Conservation (phyloP, 1,140 invertebrate genomes). For the Drosophila ambigua region DNA sequence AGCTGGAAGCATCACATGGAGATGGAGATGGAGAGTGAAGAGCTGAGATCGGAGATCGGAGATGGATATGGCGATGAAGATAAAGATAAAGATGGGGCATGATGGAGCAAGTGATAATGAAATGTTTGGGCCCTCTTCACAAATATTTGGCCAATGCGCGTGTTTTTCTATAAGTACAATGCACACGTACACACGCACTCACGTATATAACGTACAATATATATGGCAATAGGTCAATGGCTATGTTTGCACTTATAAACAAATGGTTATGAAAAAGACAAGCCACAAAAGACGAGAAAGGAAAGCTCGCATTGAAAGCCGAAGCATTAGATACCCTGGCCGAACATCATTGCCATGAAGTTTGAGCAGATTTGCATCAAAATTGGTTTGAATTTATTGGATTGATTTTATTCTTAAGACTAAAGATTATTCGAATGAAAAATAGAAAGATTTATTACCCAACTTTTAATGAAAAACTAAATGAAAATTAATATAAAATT, state of each 20-base stretch:
- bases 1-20: constrained; percentile 48
- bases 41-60: constrained; percentile 8
- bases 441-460: too few species aligned
- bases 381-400: too few species aligned
- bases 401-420: too few species aligned
- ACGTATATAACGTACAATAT: constrained; percentile 19
- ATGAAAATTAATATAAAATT: too few species aligned
- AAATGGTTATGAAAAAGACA: constrained; percentile 34
- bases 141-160: constrained; percentile 69
- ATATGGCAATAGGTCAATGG: constrained; percentile 79
- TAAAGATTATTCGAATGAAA: too few species aligned
- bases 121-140: constrained; percentile 53
- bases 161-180: constrained; percentile 50
- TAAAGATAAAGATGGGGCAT: constrained; percentile 21
- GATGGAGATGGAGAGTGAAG: constrained; percentile 5
- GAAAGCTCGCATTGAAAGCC: too few species aligned
- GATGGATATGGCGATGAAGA: constrained; percentile 5
- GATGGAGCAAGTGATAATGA: constrained; percentile 65
- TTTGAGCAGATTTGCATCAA: too few species aligned
- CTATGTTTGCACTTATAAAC: constrained; percentile 56
- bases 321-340: neutral
- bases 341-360: neutral
- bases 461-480: too few species aligned
- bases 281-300: neutral
- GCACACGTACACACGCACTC: constrained; percentile 17